A percentile compares a stretch with the other conserved stretches of the same genome.
phyloP scores from a whole-genome alignment of 23 tunicate species.

The Pegea sp. region DNA sequence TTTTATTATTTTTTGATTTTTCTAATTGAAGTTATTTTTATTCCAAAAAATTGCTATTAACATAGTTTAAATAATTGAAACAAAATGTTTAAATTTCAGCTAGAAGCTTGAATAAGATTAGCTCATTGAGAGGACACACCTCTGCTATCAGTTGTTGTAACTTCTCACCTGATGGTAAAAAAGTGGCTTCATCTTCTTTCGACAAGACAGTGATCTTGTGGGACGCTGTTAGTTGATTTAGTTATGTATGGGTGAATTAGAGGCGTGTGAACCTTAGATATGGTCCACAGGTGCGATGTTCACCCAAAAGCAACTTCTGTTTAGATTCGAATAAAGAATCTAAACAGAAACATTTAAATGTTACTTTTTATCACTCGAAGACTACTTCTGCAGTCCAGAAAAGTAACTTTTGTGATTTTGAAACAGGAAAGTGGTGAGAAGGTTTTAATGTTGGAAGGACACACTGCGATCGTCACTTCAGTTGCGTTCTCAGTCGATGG shows the following conservation, averaged over 20 bases:
- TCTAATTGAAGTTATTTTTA: too few species aligned
- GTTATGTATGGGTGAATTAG: slow-evolving; percentile 5
- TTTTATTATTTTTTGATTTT: too few species aligned
- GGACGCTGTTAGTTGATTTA: slow-evolving; percentile 40
- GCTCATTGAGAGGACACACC: slow-evolving; percentile 29
- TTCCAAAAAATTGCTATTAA: too few species aligned
- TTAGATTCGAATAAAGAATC: not conserved
- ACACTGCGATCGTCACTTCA: slow-evolving; percentile 53
- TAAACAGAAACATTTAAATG: not conserved
- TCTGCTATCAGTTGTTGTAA: slow-evolving; percentile 61
- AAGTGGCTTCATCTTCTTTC: slow-evolving; percentile 62
- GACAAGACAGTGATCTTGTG: slow-evolving; percentile 66
- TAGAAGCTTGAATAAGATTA: slow-evolving; percentile 14
- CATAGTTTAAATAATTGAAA: too few species aligned
- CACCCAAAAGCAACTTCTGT: slow-evolving; percentile 2
- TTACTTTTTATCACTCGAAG: too few species aligned
- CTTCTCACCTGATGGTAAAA: slow-evolving; percentile 42
- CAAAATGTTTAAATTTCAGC: slow-evolving; percentile 4
- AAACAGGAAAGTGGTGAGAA: slow-evolving; percentile 15
- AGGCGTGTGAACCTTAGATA: not conserved
- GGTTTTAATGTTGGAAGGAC: slow-evolving; percentile 41
- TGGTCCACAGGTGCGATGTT: slow-evolving; percentile 8
- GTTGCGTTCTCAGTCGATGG: slow-evolving; percentile 41
- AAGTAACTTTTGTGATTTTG: too few species aligned
- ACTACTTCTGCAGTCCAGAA: too few species aligned